These are phyloP conservation scores for Strongylocentrotus purpuratus DNA, from an alignment of 35 echinoderm and acorn worm species.

Conservation along the genomic window DNA sequence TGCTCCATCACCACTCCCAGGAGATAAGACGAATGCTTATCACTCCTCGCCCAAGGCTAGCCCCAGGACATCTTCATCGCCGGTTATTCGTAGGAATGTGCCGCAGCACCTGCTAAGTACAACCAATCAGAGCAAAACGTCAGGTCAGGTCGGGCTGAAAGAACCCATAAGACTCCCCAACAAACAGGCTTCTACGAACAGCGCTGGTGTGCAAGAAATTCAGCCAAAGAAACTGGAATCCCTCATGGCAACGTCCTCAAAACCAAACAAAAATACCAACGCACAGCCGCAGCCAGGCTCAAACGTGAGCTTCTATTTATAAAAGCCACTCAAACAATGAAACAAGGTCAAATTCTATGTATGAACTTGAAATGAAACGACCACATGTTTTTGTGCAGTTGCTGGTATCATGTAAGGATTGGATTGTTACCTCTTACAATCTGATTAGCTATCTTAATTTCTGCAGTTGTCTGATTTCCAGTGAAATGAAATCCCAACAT, in stretches of 20 bases:
- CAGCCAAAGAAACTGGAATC: conserved; percentile 76
- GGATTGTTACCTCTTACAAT: background rate
- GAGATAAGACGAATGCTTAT: background rate
- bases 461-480: background rate
- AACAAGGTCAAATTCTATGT: background rate
- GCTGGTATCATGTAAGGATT: background rate
- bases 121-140: conserved; percentile 63
- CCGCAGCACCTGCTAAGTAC: conserved; percentile 79
- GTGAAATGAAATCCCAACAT: too few species aligned
- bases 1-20: conserved; percentile 31
- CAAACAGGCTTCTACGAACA: conserved; percentile 24
- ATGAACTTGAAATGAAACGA: background rate
- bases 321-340: background rate
- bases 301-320: conserved; percentile 31
- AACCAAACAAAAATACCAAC: conserved; percentile 46
- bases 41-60: conserved; percentile 58
- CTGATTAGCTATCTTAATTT: background rate
- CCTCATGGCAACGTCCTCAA: conserved; percentile 31
- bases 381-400: background rate
- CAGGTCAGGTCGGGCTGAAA: conserved; percentile 62
- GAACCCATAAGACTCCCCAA: conserved; percentile 72
- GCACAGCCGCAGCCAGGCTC: conserved; percentile 15
- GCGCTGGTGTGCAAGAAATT: conserved; percentile 66
- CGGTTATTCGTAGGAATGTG: conserved; percentile 42
- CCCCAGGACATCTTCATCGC: conserved; percentile 25